Evolutionary conservation across 1,140 invertebrate species (phyloP).

Genomic region (Drosophila bocqueti): DNA sequence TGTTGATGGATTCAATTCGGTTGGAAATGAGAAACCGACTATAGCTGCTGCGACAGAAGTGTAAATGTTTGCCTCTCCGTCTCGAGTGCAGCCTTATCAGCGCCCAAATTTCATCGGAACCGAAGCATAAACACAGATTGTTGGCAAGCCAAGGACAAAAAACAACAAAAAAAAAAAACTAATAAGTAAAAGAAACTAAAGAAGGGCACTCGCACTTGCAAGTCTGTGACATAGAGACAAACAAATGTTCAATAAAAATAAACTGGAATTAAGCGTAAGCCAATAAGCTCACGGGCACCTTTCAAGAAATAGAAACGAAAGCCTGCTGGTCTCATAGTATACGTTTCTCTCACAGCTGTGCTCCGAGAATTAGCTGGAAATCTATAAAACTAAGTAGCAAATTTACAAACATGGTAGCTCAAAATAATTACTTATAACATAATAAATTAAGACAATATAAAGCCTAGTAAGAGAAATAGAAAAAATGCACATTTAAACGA

Average conservation of each 20-base stretch:
- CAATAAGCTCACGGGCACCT: constrained; percentile 63
- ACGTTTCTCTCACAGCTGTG: constrained; percentile 4
- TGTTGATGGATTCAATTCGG: constrained; percentile 49
- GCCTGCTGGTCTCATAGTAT: constrained; percentile 12
- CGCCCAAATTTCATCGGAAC: constrained; percentile 32
- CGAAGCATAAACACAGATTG: constrained; percentile 40
- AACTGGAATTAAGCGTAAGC: constrained; percentile 79
- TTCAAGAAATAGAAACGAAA: constrained; percentile 49
- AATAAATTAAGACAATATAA: too few species aligned
- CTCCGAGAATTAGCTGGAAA: constrained; percentile 1
- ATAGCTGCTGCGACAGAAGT: constrained; percentile 10
- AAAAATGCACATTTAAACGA: too few species aligned
- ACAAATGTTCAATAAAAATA: constrained; percentile 71
- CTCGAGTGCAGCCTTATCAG: constrained; percentile 37
- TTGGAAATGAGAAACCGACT: constrained; percentile 12
- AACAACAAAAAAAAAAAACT: constrained; percentile 3
- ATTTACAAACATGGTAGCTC: background rate
- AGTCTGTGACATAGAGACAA: constrained; percentile 19
- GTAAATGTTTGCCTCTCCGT: constrained; percentile 38
- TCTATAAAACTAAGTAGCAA: background rate
- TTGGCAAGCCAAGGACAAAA: constrained; percentile 43
- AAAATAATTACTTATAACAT: too few species aligned
- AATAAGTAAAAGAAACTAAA: constrained; percentile 20
- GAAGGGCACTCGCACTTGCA: constrained; percentile 12
- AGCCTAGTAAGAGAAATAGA: background rate